phyloP scores from a whole-genome alignment of 1,140 invertebrate genomes.

The Drosophila tsacasi region DNA sequence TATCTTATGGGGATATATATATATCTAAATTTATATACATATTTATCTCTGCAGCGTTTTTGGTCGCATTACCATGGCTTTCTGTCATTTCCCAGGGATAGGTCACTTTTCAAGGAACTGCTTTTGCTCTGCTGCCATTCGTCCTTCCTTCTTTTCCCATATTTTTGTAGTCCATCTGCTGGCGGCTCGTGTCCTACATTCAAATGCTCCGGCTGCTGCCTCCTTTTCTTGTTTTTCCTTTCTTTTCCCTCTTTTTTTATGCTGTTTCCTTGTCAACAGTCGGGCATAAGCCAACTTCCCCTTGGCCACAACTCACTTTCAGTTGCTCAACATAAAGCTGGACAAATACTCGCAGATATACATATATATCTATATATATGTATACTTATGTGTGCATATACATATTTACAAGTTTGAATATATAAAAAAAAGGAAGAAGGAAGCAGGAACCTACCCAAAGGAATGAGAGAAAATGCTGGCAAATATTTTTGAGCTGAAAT shows the following conservation, averaged over 20 bases:
- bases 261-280: slow-evolving; percentile 44
- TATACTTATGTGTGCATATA: neutral
- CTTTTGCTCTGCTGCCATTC: slow-evolving; percentile 1
- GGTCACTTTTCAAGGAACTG: slow-evolving; percentile 23
- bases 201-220: slow-evolving; percentile 42
- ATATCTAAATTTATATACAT: neutral
- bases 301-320: slow-evolving; percentile 55
- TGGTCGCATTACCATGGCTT: neutral
- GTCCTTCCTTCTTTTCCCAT: slow-evolving; percentile 1
- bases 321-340: slow-evolving; percentile 50
- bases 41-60: slow-evolving; percentile 2
- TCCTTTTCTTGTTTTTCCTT: slow-evolving; percentile 7
- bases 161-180: slow-evolving; percentile 17
- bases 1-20: neutral
- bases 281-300: slow-evolving; percentile 24
- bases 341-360: slow-evolving; percentile 19
- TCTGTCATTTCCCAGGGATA: slow-evolving; percentile 6
- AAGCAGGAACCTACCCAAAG: slow-evolving; percentile 11
- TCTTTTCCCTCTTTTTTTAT: slow-evolving; percentile 4
- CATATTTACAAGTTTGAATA: neutral
- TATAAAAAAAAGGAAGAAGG: neutral
- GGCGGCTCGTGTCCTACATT: slow-evolving; percentile 53
- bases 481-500: slow-evolving; percentile 71
- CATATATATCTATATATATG: neutral
- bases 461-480: slow-evolving; percentile 14